These are phyloP conservation scores for Sebastes aleutianus DNA, from an alignment of 2,797 vertebrate species.

Conservation along the genomic window DNA sequence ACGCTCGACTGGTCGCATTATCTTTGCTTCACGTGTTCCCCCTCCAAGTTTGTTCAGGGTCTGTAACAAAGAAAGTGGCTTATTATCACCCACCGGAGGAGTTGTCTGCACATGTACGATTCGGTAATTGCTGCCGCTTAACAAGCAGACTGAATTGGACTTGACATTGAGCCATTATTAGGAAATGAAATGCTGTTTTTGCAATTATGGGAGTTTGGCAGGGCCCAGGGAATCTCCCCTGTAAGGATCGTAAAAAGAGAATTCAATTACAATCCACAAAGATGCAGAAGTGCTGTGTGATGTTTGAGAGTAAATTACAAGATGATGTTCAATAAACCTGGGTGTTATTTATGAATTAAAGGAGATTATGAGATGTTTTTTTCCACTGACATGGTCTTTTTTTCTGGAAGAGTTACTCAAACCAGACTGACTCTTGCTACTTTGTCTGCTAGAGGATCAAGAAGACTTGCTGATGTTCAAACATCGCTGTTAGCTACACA, in stretches of 20 bases:
- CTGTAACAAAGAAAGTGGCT: conserved; percentile 81
- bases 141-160: conserved; percentile 77
- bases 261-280: conserved; percentile 27
- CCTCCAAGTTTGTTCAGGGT: conserved; percentile 75
- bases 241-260: conserved; percentile 50
- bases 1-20: conserved; percentile 72
- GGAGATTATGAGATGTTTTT: neutral
- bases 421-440: neutral
- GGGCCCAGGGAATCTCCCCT: conserved; percentile 56
- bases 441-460: neutral
- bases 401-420: neutral
- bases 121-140: conserved; percentile 76
- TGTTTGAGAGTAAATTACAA: neutral
- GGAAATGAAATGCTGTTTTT: conserved; percentile 81
- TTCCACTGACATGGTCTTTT: neutral
- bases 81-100: conserved; percentile 80
- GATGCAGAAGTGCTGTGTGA: neutral
- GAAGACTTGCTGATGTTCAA: neutral
- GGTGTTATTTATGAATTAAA: neutral
- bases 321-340: neutral
- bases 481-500: neutral
- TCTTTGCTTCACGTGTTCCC: conserved; percentile 72
- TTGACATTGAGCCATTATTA: conserved; percentile 78
- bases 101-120: conserved; percentile 80
- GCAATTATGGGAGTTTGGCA: conserved; percentile 72